These are phyloP conservation scores for Harmothoe impar DNA, from an alignment of 2,888 invertebrate genomes.

Conservation along the genomic window DNA sequence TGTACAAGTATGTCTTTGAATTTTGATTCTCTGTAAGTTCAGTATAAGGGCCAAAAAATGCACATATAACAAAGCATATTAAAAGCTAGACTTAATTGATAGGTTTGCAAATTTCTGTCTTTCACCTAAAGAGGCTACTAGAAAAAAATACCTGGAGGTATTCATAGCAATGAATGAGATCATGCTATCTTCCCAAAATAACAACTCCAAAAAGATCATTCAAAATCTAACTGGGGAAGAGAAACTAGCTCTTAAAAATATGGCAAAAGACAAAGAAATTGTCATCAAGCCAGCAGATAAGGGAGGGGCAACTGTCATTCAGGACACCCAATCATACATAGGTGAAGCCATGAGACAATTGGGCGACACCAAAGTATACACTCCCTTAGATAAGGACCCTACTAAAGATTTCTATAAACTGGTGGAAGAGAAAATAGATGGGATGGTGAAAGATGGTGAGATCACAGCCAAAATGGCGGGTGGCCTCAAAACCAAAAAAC, in stretches of 20 bases:
- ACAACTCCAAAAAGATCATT: not conserved
- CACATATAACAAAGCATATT: no score
- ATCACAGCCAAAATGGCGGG: not conserved
- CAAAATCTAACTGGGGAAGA: not conserved
- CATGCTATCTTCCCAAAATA: not conserved
- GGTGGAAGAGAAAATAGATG: not conserved
- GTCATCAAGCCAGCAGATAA: no score
- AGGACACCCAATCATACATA: conserved; percentile 1
- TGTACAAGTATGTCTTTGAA: no score
- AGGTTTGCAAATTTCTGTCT: no score
- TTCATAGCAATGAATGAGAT: not conserved
- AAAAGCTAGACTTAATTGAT: no score
- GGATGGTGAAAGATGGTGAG: not conserved
- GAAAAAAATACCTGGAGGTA: not conserved
- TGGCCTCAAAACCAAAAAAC: not conserved
- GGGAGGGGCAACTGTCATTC: no score
- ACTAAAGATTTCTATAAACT: not conserved
- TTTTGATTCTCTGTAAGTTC: no score
- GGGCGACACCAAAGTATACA: not conserved
- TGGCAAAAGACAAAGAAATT: not conserved
- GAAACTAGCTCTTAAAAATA: not conserved
- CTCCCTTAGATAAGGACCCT: not conserved
- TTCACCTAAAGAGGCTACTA: no score
- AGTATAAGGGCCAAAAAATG: no score
- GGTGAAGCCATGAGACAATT: not conserved